Base-by-base conservation (phyloP, 2,797 vertebrate genomes). In the Halcyon leucocephala region DNA sequence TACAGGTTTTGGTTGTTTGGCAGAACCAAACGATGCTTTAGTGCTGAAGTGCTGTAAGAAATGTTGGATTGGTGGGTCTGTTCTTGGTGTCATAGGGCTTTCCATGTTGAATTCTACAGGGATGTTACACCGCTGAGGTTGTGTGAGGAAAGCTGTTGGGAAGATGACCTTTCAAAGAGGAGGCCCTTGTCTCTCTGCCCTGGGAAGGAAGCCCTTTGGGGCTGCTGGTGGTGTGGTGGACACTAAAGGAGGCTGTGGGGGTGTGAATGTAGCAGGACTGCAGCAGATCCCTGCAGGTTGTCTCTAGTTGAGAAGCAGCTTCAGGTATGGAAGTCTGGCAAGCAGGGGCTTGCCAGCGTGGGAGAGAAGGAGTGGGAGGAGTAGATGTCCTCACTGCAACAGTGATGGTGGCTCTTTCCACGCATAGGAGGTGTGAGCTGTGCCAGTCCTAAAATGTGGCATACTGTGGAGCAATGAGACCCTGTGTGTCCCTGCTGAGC, bases 381-480 rank as follows among this genome's bases (percentile, higher is more conserved):
- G 16, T n/a, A 22, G 26, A 6, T 7, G 8, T n/a, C 12, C 37
- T 44, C 25, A 4, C 7, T 8, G 10, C 46, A 81, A 3, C 5
- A 3, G 9, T 48, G 22, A 20, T 93, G 42, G 14, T 41, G 57
- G 29, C 39, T 66, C 42, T 49, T 66, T 10, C 25, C 5, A 0
- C 6, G 46, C 3, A 1, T 4, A 26, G 31, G 18, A 65, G 24
- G 33, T 4, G 18, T 78, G 55, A 44, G 7, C 37, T 33, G 15
- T 71, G 35, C 20, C 29, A 28, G 0, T n/a, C 52, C 54, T 51
- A 28, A 74, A 77, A 17, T 0, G 0, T 14, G 7, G 18, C 28
- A 11, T 1, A 8, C 21, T 31, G 15, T 1, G 9, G 49, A 71
- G 52, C n/a, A 20, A n/a, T 42, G 65, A 48, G 13, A 24, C 15